Conservation (phyloP, 2,888 invertebrate genomes). For the Eledona agricola region DNA sequence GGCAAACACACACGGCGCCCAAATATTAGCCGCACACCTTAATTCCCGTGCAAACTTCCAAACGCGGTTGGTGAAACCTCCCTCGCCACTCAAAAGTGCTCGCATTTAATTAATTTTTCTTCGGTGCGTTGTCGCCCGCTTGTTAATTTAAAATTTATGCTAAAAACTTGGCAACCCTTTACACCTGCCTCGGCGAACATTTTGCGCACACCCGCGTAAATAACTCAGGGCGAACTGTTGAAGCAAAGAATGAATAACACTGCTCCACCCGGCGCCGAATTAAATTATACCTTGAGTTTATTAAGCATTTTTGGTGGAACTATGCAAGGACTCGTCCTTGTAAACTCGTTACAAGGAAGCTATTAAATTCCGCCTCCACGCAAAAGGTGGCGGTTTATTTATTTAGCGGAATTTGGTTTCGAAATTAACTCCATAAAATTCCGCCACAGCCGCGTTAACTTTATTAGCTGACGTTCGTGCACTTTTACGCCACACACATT, state of each 20-base stretch:
- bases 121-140: constrained; percentile 33
- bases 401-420: constrained; percentile 36
- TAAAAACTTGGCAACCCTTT: constrained; percentile 45
- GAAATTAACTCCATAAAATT: constrained; percentile 37
- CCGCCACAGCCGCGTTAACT: constrained; percentile 27
- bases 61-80: neutral
- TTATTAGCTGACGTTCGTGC: constrained; percentile 17
- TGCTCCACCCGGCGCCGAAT: constrained; percentile 37
- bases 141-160: constrained; percentile 46
- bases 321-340: constrained; percentile 41
- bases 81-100: neutral
- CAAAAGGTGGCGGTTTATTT: constrained; percentile 37
- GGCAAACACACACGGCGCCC: too few relatives aligned
- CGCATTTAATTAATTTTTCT: constrained; percentile 27
- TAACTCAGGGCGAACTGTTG: constrained; percentile 42
- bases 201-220: constrained; percentile 42
- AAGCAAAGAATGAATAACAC: constrained; percentile 38
- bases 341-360: constrained; percentile 37
- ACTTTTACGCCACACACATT: too few relatives aligned
- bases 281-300: constrained; percentile 48
- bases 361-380: constrained; percentile 31
- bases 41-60: too few relatives aligned
- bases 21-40: too few relatives aligned
- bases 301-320: constrained; percentile 47
- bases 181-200: constrained; percentile 46